Evolutionary conservation across 1,140 invertebrate species (phyloP).

Genomic region (Bilobella aurantiaca): DNA sequence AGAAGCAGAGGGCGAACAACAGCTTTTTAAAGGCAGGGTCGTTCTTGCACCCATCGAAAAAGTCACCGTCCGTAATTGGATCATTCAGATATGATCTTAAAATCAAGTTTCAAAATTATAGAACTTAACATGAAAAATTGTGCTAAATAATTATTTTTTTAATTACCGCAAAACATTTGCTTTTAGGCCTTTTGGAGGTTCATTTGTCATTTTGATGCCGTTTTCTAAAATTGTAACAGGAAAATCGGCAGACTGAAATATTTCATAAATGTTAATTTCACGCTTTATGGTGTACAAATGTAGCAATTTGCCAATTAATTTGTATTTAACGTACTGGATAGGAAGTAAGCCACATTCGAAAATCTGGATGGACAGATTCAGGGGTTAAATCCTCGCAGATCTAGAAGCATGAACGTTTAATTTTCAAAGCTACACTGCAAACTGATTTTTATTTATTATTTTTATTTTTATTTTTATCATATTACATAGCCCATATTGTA

Average conservation of each 20-base stretch:
- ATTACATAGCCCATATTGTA: constrained; percentile 18
- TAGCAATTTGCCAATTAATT: constrained; percentile 36
- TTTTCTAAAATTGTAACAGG: constrained; percentile 84
- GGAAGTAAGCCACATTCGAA: constrained; percentile 87
- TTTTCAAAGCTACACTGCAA: too few species aligned
- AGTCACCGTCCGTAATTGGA: constrained; percentile 74
- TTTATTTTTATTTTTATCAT: too few species aligned
- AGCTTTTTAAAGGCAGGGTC: constrained; percentile 68
- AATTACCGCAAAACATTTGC: constrained; percentile 49
- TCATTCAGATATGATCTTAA: constrained; percentile 65
- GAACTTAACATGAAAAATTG: not conserved
- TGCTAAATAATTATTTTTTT: too few species aligned
- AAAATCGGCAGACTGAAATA: constrained; percentile 57
- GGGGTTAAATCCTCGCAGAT: constrained; percentile 67
- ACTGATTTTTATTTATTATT: too few species aligned
- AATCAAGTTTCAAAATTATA: not conserved
- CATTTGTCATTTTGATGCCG: constrained; percentile 92
- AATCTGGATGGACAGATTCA: constrained; percentile 71
- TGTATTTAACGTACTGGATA: constrained; percentile 61
- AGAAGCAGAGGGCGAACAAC: constrained; percentile 82
- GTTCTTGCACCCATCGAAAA: constrained; percentile 75
- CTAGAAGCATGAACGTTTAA: constrained; percentile 35
- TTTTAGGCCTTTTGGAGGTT: constrained; percentile 71
- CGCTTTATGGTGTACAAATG: not conserved
- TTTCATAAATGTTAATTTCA: not conserved